Conservation (phyloP, 2,797 vertebrate species). For the Epinephelus awoara region DNA sequence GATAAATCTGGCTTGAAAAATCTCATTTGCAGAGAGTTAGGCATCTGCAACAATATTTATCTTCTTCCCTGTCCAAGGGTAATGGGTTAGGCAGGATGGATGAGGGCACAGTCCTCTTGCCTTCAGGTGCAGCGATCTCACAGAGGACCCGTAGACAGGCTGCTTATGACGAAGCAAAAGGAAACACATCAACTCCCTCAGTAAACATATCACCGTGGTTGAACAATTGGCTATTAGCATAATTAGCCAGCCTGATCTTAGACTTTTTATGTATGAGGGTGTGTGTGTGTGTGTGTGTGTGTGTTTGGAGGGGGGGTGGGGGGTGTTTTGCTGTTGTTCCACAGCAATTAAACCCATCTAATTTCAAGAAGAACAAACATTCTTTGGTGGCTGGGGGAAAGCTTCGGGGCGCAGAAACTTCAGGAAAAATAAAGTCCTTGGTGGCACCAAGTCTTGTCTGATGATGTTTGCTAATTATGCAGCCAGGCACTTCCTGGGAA, state of each 20-base stretch:
- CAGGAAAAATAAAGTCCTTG: conserved; percentile 87
- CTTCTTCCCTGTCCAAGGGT: conserved; percentile 94
- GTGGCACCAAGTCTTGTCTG: conserved; percentile 93
- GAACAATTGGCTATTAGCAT: conserved; percentile 98
- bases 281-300: conserved; percentile 40
- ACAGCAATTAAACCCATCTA: conserved; percentile 99
- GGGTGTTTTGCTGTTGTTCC: conserved; percentile 89
- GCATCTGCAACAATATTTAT: conserved; percentile 93
- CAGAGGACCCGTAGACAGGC: conserved; percentile 90
- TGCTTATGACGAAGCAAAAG: conserved; percentile 94
- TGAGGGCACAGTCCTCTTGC: conserved; percentile 90
- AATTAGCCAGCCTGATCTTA: conserved; percentile 98
- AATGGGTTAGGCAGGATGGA: conserved; percentile 94
- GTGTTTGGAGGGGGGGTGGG: conserved; percentile 36
- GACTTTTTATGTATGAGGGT: conserved; percentile 75
- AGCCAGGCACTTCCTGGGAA: conserved; percentile 91
- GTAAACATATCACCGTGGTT: conserved; percentile 97
- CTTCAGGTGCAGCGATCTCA: conserved; percentile 90
- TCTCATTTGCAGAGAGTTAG: conserved; percentile 86
- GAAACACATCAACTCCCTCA: conserved; percentile 96
- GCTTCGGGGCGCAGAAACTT: conserved; percentile 96
- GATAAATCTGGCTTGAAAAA: conserved; percentile 87
- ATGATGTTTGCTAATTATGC: conserved; percentile 99
- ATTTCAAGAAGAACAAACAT: conserved; percentile 99
- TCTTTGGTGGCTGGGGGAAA: conserved; percentile 94